phyloP scores from a whole-genome alignment of 2,888 invertebrate species.

The Abscondita cerata region DNA sequence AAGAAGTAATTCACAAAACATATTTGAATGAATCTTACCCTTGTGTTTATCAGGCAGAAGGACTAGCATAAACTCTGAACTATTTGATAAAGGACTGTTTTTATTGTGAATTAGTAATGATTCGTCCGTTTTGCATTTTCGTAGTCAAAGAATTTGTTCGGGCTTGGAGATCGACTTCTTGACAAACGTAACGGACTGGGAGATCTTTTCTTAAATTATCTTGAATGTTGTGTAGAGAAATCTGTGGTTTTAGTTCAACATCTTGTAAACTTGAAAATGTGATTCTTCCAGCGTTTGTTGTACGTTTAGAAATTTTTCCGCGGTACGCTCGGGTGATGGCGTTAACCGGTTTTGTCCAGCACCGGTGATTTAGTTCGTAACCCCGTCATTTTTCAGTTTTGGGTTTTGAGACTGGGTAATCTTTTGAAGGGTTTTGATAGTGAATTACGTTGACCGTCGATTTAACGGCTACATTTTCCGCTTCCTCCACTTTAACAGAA shows the following conservation, averaged over 20 bases:
- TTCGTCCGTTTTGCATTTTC: background rate
- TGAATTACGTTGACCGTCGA: slow-evolving; percentile 19
- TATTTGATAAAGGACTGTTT: slow-evolving; percentile 65
- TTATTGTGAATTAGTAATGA: slow-evolving; percentile 43
- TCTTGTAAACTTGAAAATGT: background rate
- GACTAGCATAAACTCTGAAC: slow-evolving; percentile 84
- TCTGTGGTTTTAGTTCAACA: no score
- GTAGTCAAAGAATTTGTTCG: slow-evolving; percentile 23
- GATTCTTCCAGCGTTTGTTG: background rate
- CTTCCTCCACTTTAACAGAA: slow-evolving; percentile 14
- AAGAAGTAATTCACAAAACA: background rate
- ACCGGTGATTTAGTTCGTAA: background rate
- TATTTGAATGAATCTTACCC: slow-evolving; percentile 44
- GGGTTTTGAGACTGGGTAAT: background rate
- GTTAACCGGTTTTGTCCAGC: background rate
- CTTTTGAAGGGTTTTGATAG: slow-evolving; percentile 4
- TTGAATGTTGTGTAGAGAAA: no score
- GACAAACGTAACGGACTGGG: slow-evolving; percentile 39
- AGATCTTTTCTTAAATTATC: slow-evolving; percentile 36
- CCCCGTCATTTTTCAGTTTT: background rate
- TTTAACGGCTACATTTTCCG: slow-evolving; percentile 2
- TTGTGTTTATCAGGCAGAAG: slow-evolving; percentile 59
- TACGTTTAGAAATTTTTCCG: slow-evolving; percentile 31
- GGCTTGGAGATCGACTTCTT: slow-evolving; percentile 37
- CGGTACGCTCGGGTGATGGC: background rate